Percentiles rank a stretch among this genome's conserved stretches.
phyloP scores from a whole-genome alignment of 2,888 invertebrate genomes.

The Polyommatus iphigenia region DNA sequence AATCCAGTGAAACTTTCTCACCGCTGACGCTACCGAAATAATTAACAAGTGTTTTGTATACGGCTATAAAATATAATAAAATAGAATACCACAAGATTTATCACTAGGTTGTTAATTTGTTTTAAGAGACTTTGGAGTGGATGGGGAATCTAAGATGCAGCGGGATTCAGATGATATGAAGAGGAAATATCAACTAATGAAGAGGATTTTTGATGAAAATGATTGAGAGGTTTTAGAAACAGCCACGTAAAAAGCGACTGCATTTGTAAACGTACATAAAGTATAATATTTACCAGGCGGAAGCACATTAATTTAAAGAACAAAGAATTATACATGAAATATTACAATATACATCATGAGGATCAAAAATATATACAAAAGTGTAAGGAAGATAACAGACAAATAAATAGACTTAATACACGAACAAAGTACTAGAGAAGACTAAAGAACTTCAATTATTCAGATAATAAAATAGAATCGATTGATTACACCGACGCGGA shows the following conservation, averaged over 20 bases:
- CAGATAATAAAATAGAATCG: not conserved
- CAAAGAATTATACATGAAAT: too few species aligned
- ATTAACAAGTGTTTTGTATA: conserved; percentile 43
- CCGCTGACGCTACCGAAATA: conserved; percentile 34
- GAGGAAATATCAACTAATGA: not conserved
- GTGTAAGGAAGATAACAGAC: not conserved
- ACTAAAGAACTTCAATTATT: conserved; percentile 7
- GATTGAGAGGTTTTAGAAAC: not conserved
- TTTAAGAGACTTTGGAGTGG: not conserved
- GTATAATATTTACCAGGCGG: too few species aligned
- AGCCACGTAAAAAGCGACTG: not conserved
- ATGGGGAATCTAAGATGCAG: not conserved
- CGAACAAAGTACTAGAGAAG: not conserved
- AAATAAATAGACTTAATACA: not conserved
- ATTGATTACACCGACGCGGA: not conserved
- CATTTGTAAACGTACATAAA: too few species aligned
- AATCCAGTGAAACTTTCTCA: conserved; percentile 30
- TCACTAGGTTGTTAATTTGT: conserved; percentile 51
- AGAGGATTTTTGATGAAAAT: not conserved
- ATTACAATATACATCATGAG: too few species aligned
- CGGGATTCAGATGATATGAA: not conserved
- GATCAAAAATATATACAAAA: too few species aligned
- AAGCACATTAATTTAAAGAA: too few species aligned
- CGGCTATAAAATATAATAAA: conserved; percentile 40
- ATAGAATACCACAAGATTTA: conserved; percentile 41